Evolutionary conservation across 1,140 invertebrate genomes (phyloP).

Genomic region (Magallana angulata): DNA sequence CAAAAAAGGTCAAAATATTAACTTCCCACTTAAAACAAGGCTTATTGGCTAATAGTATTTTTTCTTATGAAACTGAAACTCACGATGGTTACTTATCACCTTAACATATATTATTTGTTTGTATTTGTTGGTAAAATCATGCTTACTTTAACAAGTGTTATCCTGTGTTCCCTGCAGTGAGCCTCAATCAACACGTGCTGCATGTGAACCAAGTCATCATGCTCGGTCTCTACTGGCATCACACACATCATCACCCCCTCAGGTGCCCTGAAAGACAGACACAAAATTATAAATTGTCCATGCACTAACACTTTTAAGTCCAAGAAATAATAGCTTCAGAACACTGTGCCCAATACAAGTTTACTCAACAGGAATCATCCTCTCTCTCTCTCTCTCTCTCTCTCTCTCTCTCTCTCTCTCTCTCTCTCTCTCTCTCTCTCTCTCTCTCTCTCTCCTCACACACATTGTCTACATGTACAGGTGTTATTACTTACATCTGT

Average conservation of each 20-base stretch:
- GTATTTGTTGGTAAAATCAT: neutral
- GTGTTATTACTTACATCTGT: constrained; percentile 28
- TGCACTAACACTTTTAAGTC: neutral
- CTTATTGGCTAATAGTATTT: neutral
- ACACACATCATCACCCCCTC: constrained; percentile 11
- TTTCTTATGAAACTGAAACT: neutral
- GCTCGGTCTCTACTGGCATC: neutral
- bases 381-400: neutral
- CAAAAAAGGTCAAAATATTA: neutral
- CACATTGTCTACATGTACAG: neutral
- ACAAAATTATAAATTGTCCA: neutral
- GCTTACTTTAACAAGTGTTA: constrained; percentile 18
- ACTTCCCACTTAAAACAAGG: neutral
- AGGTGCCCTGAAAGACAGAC: neutral
- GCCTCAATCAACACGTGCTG: constrained; percentile 37
- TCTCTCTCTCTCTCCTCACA: neutral
- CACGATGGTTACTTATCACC: neutral
- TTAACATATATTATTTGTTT: neutral
- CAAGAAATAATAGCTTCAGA: too few species aligned
- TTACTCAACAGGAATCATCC: too few species aligned
- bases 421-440: neutral
- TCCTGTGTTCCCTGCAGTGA: constrained; percentile 38
- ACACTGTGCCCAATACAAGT: too few species aligned
- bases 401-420: neutral
- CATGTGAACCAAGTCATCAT: constrained; percentile 32